phyloP scores from a whole-genome alignment of 92 coral and sea anemone species.

The Heteractis magnifica region DNA sequence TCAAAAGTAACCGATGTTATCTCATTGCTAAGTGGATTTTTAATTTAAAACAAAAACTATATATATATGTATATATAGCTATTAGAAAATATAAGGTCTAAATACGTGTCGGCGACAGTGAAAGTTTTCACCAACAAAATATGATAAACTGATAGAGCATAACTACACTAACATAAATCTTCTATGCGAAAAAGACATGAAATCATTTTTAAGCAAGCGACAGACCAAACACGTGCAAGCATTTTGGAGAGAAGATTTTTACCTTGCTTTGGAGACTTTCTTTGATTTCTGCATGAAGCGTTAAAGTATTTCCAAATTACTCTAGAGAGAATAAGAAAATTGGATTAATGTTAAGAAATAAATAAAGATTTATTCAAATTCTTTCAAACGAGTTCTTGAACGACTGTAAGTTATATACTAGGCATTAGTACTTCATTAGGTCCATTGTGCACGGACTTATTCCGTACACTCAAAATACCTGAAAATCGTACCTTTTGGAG shows the following conservation, averaged over 20 bases:
- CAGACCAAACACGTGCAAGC: not conserved
- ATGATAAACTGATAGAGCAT: too few species aligned
- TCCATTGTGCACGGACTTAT: not conserved
- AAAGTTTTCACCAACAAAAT: too few species aligned
- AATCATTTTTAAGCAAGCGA: not conserved
- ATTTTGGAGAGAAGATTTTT: not conserved
- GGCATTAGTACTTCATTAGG: not conserved
- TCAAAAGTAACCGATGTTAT: too few species aligned
- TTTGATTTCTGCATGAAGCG: not conserved
- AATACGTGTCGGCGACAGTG: too few species aligned
- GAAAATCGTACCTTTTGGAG: not conserved
- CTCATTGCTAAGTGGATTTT: too few species aligned
- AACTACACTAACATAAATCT: too few species aligned
- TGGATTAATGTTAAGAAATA: not conserved
- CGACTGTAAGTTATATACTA: not conserved
- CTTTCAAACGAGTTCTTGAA: not conserved
- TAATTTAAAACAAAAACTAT: too few species aligned
- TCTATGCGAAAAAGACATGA: not conserved
- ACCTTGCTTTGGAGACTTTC: not conserved
- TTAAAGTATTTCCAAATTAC: not conserved
- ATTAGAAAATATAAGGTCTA: too few species aligned
- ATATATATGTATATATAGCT: too few species aligned
- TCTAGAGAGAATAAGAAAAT: not conserved
- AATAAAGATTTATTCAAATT: too few species aligned
- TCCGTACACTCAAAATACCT: not conserved